Conservation (phyloP, 1,140 invertebrate species). For the Drosophila prosaltans region DNA sequence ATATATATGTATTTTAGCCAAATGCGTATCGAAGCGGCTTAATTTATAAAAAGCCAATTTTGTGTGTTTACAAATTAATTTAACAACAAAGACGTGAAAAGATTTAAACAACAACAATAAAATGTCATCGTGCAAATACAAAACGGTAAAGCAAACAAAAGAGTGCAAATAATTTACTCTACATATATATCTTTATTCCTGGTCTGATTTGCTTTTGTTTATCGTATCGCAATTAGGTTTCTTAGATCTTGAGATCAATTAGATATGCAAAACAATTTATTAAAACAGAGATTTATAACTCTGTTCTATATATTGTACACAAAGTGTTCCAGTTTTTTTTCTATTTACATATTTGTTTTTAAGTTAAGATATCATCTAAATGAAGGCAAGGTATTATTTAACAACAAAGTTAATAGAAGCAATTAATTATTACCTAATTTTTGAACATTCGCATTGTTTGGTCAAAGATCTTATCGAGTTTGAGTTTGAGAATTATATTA, state of each 20-base stretch:
- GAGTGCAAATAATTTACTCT: slow-evolving; percentile 34
- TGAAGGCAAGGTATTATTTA: not conserved
- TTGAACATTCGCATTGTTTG: no score
- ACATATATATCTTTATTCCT: slow-evolving; percentile 1
- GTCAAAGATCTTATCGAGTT: no score
- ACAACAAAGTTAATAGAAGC: not conserved
- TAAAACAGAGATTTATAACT: not conserved
- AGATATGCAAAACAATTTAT: slow-evolving; percentile 44
- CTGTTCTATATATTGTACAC: slow-evolving; percentile 10
- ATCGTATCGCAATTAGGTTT: slow-evolving; percentile 38
- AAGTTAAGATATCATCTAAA: not conserved
- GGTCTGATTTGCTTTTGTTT: slow-evolving; percentile 12
- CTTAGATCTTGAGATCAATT: slow-evolving; percentile 52
- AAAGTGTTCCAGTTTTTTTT: not conserved
- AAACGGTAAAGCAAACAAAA: slow-evolving; percentile 45
- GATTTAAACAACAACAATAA: slow-evolving; percentile 45
- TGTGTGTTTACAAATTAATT: not conserved
- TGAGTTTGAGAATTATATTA: no score
- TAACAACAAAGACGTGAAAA: slow-evolving; percentile 26
- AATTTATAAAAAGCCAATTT: slow-evolving; percentile 58
- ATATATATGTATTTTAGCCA: slow-evolving; percentile 46
- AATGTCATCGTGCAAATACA: slow-evolving; percentile 41
- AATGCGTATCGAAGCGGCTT: slow-evolving; percentile 57
- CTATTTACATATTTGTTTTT: not conserved
- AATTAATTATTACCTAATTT: no score